These are phyloP conservation scores for Alouatta palliata DNA, from an alignment of 2,113 vertebrate genomes.

Conservation along the genomic window DNA sequence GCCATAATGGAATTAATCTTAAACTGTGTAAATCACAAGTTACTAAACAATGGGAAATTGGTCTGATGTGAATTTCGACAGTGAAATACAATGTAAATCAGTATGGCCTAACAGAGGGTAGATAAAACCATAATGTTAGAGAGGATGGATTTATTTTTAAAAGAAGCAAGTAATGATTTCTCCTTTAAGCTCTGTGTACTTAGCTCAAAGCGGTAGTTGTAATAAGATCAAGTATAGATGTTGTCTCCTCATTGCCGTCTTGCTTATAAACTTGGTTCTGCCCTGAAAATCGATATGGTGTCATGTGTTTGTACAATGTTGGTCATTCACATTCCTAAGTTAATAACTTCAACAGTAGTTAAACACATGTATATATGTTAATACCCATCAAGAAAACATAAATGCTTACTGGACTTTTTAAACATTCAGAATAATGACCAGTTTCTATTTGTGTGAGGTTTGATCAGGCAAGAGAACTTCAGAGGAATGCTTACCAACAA, in stretches of 20 bases:
- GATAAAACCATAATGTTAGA: not conserved
- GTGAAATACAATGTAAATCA: constrained; percentile 40
- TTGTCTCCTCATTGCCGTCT: not conserved
- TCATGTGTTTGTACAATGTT: not conserved
- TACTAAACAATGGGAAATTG: constrained; percentile 69
- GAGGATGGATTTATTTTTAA: constrained; percentile 2
- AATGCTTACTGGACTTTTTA: not conserved
- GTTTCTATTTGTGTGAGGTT: not conserved
- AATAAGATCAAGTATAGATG: not conserved
- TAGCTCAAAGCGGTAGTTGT: not conserved
- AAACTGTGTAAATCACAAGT: constrained; percentile 72
- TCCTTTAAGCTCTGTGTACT: not conserved
- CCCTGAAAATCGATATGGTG: not conserved
- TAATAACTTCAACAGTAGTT: not conserved
- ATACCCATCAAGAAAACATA: not conserved
- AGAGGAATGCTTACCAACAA: not conserved
- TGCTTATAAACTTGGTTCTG: constrained; percentile 18
- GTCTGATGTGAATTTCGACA: constrained; percentile 53
- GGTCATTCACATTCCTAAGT: not conserved
- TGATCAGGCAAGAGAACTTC: not conserved
- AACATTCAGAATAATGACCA: not conserved
- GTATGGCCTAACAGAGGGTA: not conserved
- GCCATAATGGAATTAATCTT: constrained; percentile 73
- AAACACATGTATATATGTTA: not conserved
- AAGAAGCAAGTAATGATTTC: not conserved